Base-by-base conservation (phyloP, 2,113 vertebrate species). In the Clarias gariepinus region DNA sequence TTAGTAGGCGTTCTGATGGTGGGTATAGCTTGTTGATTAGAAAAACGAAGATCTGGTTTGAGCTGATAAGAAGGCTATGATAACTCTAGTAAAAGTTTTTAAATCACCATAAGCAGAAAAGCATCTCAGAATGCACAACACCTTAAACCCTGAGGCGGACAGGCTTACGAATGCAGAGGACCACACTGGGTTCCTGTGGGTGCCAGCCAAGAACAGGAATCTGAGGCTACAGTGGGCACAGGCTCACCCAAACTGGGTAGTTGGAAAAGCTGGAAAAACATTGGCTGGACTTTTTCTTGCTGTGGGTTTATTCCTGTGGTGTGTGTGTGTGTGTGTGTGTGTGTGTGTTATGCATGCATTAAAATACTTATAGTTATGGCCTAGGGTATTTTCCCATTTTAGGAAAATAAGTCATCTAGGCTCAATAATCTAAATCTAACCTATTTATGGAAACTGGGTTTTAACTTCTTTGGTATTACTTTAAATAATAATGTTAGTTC, bases 201-300 rank as follows among this genome's bases (percentile, higher is more conserved):
- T 52, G 11, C 25, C 71, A 52, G 41, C 19, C 71, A 74, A 25
- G 11, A 25, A 25, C 71, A 74, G 41, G 36, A 74, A 71, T 0
- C 33, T 71, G 41, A 74, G 71, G 41, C 41, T 74, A 25, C 3
- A 47, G 36, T 52, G 71, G 41, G 41, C 41, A 41, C 19, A 73
- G 12, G 33, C 18, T 73, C 19, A 23, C 69, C 21, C 3, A 73
- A 47, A 47, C 36, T 73, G 10, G 69, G 33, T 21, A 33, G 68
- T 36, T 69, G 30, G 30, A 41, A 71, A 71, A 74, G 36, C 71
- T 74, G 71, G 36, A 74, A 74, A 52, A 74, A 52, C 71, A 74
- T 74, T 25, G 71, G 19, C 41, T 74, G 71, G 71, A 74, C 41
- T 15, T 74, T 74, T 74, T 11, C 18, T 9, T 41, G 33, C 33